phyloP scores from a whole-genome alignment of 2,888 invertebrate genomes.

The Drosophila merina region DNA sequence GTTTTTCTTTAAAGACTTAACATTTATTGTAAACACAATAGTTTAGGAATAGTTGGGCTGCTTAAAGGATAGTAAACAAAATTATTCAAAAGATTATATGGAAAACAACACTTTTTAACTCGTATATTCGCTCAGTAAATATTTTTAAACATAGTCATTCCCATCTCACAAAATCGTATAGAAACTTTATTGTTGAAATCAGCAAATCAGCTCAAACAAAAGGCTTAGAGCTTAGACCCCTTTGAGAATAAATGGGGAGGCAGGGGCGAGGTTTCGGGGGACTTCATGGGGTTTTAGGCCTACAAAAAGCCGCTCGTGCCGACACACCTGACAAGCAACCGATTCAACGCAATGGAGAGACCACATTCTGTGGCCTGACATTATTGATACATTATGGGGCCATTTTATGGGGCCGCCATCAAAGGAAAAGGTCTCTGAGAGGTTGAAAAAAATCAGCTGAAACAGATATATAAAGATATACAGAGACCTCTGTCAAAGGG shows the following conservation, averaged over 20 bases:
- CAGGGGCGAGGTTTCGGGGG: not conserved
- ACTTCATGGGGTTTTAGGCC: slow-evolving; percentile 6
- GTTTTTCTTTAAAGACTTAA: too few species aligned
- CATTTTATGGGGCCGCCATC: slow-evolving; percentile 64
- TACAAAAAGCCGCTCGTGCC: slow-evolving; percentile 66
- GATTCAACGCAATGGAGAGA: slow-evolving; percentile 45
- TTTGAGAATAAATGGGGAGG: slow-evolving; percentile 24
- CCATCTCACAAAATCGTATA: slow-evolving; percentile 17
- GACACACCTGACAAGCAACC: slow-evolving; percentile 68
- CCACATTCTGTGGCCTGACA: slow-evolving; percentile 60
- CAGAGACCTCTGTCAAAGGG: slow-evolving; percentile 57
- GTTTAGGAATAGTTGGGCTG: not conserved
- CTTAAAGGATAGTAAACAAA: not conserved
- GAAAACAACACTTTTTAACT: not conserved
- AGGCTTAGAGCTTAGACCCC: slow-evolving; percentile 38
- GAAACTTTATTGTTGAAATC: slow-evolving; percentile 45
- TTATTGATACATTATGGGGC: slow-evolving; percentile 68
- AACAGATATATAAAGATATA: slow-evolving; percentile 14
- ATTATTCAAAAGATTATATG: not conserved
- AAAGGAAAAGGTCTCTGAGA: slow-evolving; percentile 52
- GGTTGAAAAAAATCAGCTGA: slow-evolving; percentile 1
- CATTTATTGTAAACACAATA: not conserved
- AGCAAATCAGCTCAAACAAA: slow-evolving; percentile 33
- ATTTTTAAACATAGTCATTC: not conserved
- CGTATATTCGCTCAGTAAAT: not conserved